Base-by-base conservation (phyloP, 2,888 invertebrate genomes). In the Drosophila villosipedis region DNA sequence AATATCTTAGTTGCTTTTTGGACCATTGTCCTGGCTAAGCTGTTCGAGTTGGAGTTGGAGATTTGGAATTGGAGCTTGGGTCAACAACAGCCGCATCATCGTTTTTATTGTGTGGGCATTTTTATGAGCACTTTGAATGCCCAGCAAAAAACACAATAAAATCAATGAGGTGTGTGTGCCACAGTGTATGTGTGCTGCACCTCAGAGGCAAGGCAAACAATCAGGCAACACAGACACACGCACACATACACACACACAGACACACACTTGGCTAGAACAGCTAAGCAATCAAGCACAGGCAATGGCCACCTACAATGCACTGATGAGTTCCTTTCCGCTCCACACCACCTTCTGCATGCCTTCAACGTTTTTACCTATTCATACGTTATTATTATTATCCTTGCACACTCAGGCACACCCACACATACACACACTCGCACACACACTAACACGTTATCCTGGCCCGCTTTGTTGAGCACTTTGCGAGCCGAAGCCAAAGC, bases 81-180 rank as follows among this genome's bases (percentile, higher is more conserved):
- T 76, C 80, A 78, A 73, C 83, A 84, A 62, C 73, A 78, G 88
- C 85, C 84, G 75, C 89, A 89, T 84, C 88, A 87, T 87, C 89
- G 79, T 82, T 85, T 88, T 84, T 89, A 88, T 88, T 85, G 88
- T 83, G 85, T 84, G 88, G 88, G 83, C 88, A 90, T 89, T 90
- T 90, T 90, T 90, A 90, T 85, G 90, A 84, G 90, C 87, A 79
- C 84, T 82, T 87, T 86, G 80, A 84, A 88, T 90, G 86, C 76
- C 64, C 62, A 65, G 83, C 80, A 85, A 82, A 83, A 88, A 90
- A 89, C 83, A 91, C 90, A 91, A 91, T 92, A 92, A 92, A 92
- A 91, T 83, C 92, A 92, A 92, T 92, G 92, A 92, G 92, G 92
- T 92, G 91, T 91, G 78, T 79, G 76, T 73, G 70, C 47, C 47